A percentile compares a stretch with the other conserved stretches of the same genome.
These are phyloP conservation scores for Myrmophylax atrothorax DNA, from an alignment of 2,113 vertebrate species.

Conservation along the genomic window DNA sequence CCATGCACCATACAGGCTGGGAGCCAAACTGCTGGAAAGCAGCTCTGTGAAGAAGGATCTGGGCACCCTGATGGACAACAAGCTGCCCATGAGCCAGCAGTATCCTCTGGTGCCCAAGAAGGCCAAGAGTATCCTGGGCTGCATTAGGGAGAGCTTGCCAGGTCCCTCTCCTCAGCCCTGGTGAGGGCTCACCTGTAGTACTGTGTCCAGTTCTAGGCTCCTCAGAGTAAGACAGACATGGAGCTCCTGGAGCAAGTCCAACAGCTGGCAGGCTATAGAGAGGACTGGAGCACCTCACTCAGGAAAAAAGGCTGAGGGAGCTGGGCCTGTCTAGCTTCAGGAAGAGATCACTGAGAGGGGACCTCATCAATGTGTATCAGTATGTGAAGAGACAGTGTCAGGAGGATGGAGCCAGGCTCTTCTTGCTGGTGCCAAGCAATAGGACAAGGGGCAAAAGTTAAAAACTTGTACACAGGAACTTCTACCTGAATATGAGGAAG, in stretches of 20 bases:
- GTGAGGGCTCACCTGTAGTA: fast-evolving
- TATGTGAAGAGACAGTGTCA: neutral
- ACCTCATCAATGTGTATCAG: neutral
- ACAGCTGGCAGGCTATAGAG: neutral
- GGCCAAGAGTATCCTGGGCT: neutral
- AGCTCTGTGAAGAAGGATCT: neutral
- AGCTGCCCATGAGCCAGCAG: neutral
- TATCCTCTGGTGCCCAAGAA: neutral
- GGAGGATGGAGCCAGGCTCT: neutral
- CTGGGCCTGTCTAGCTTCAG: neutral
- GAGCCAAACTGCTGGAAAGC: neutral
- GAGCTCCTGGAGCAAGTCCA: neutral
- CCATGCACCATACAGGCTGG: neutral
- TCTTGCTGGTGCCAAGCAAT: neutral
- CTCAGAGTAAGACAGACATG: fast-evolving
- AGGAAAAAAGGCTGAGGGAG: neutral
- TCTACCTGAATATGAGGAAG: neutral
- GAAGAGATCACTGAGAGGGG: neutral
- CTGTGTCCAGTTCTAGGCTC: neutral
- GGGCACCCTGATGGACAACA: neutral
- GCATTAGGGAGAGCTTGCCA: neutral
- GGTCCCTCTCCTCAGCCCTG: neutral
- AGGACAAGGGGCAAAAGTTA: neutral
- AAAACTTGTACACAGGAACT: neutral
- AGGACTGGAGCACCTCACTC: neutral